Conservation (phyloP, 2,797 vertebrate genomes). For the Enteromius fasciolatus region DNA sequence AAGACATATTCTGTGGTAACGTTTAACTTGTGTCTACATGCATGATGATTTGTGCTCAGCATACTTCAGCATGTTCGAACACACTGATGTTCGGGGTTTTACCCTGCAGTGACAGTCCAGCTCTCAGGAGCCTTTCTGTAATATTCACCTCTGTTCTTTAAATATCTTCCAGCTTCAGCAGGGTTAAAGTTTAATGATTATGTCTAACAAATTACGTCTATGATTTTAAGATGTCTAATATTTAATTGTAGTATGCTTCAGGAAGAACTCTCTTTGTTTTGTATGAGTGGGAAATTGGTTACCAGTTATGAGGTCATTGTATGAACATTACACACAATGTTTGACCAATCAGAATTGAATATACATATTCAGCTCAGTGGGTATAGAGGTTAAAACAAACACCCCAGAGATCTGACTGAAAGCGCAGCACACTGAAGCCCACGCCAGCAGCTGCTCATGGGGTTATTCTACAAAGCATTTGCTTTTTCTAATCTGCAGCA, state of each 20-base stretch:
- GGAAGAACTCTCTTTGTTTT: neutral
- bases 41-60: neutral
- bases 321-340: too few relatives aligned
- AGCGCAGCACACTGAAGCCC: neutral
- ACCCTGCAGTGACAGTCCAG: neutral
- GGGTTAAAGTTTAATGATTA: neutral
- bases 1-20: neutral
- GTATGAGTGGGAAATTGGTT: neutral
- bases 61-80: slow-evolving; percentile 23
- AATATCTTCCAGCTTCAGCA: neutral
- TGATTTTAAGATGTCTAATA: neutral
- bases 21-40: neutral
- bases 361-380: neutral
- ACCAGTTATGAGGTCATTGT: neutral
- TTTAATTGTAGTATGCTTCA: too few relatives aligned
- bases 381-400: neutral
- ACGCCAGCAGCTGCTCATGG: slow-evolving; percentile 3
- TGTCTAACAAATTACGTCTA: too few relatives aligned
- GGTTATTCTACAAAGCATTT: neutral
- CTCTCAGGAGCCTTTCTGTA: neutral
- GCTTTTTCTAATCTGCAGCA: neutral
- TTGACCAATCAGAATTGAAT: neutral
- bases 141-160: neutral
- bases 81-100: neutral
- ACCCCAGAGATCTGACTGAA: neutral